Base-by-base conservation (phyloP, 2,888 invertebrate genomes). In the Acrobasis suavella region DNA sequence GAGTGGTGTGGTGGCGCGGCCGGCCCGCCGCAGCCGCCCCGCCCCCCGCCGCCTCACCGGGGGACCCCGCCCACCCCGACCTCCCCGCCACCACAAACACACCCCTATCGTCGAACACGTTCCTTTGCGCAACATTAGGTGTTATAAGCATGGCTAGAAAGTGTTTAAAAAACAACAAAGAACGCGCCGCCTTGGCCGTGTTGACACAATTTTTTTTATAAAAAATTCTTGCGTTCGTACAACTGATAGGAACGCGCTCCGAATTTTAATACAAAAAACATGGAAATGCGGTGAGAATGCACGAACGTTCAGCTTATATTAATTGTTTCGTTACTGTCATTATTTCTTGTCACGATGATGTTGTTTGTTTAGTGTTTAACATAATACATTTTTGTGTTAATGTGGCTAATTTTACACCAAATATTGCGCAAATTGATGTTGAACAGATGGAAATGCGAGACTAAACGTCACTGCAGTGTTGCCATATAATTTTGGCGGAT, bases 1-100 rank as follows among this genome's bases (percentile, higher is more conserved):
- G 67, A 71, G 78, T 65, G 66, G 69, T 65, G 63, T 16, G 64
- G 58, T 66, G 54, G 65, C 64, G 67, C 55, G 66, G 62, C 67
- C 65, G 55, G 66, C 67, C 9, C 58, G 64, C 51, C 32, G 32
- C 32, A 7, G 32, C 60, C 49, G 64, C 68, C 59, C 62, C 62
- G 65, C 64, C 22, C 60, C 52, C 56, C 32, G 68, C 65, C 66
- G 64, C 63, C 67, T 65, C 69, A 63, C 64, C 67, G 68, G 39
- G 7, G 17, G 17, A 0, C 17, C 10, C 59, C 58, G 10, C 32
- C 37, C 50, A 32, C 50, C 50, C 17, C 58, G 32, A 49, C 6
- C 60, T 15, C 22, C 32, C 32, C 32, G 32, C 32, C 32, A 32
- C 22, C 50, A n/a, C 55, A 9, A 15, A 7, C 14, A 10, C 55